Evolutionary conservation across 2,113 vertebrate genomes (phyloP).

Genomic region (Pelodiscus sinensis): DNA sequence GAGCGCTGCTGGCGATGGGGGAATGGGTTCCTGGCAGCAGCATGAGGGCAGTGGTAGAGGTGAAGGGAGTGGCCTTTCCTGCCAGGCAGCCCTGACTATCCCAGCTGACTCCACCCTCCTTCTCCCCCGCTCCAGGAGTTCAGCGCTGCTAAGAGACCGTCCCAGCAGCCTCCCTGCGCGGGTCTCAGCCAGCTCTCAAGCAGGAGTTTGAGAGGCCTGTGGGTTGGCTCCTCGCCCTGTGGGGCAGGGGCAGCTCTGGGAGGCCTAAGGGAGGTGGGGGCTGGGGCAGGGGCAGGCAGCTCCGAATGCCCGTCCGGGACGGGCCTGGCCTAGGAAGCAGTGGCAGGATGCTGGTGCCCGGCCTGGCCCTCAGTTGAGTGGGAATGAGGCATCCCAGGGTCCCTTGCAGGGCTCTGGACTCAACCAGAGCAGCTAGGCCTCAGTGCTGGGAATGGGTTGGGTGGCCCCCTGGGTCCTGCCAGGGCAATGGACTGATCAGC

Average conservation of each 20-base stretch:
- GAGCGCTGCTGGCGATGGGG: no score
- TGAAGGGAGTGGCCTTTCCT: neutral
- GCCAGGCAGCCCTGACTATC: neutral
- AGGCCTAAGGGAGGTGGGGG: neutral
- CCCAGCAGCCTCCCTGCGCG: neutral
- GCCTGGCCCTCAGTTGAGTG: neutral
- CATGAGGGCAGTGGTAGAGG: neutral
- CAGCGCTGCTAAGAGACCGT: neutral
- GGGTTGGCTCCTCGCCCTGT: neutral
- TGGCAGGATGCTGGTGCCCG: neutral
- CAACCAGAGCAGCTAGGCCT: neutral
- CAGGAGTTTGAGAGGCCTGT: neutral
- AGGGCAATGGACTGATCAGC: neutral
- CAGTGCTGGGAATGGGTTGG: neutral
- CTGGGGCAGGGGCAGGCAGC: neutral
- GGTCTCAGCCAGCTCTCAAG: neutral
- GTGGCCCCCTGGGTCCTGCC: neutral
- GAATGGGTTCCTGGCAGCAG: neutral
- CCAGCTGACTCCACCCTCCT: no score
- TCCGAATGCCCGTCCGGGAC: neutral
- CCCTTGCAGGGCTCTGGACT: neutral
- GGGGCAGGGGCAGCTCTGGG: neutral
- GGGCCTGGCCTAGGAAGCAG: neutral
- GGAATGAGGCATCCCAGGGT: neutral
- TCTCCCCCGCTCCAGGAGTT: neutral